These are phyloP conservation scores for Globodera ellingtonae DNA, from an alignment of 1,140 invertebrate species.

Conservation along the genomic window DNA sequence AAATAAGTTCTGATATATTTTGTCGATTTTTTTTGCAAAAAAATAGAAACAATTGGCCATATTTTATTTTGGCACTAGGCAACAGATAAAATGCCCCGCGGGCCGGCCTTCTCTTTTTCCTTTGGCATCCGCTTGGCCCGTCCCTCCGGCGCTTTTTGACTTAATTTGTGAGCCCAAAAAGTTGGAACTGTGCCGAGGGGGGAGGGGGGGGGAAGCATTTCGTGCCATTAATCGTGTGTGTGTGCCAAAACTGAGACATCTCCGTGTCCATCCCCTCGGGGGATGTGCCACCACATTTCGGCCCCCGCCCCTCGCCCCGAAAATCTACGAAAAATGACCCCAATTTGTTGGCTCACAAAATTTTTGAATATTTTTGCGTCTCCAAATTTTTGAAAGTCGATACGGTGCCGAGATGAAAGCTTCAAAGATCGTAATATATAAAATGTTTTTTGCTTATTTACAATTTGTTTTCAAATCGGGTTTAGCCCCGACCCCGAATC, in stretches of 20 bases:
- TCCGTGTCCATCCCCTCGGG: not conserved
- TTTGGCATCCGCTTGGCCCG: not conserved
- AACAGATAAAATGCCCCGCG: too few relatives aligned
- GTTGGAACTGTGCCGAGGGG: too few relatives aligned
- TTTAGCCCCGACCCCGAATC: too few relatives aligned
- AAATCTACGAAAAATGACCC: not conserved
- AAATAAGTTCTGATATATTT: too few relatives aligned
- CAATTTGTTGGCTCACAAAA: not conserved
- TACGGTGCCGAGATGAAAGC: not conserved
- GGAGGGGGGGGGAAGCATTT: not conserved
- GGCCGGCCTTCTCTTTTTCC: not conserved
- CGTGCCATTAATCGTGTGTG: not conserved
- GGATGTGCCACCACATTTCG: not conserved
- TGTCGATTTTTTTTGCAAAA: too few relatives aligned
- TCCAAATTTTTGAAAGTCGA: not conserved
- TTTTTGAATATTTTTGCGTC: not conserved
- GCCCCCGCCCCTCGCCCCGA: not conserved
- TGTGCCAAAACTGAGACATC: not conserved
- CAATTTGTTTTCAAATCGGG: not conserved
- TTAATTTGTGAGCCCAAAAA: not conserved
- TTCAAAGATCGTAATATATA: not conserved
- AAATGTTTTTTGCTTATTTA: not conserved
- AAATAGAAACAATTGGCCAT: too few relatives aligned
- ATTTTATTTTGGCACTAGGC: too few relatives aligned
- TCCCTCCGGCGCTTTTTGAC: not conserved